Evolutionary conservation across 2,888 invertebrate species (phyloP), one percentile per base, ranked within the genome.

Genomic region (Herminia tarsipennalis): DNA sequence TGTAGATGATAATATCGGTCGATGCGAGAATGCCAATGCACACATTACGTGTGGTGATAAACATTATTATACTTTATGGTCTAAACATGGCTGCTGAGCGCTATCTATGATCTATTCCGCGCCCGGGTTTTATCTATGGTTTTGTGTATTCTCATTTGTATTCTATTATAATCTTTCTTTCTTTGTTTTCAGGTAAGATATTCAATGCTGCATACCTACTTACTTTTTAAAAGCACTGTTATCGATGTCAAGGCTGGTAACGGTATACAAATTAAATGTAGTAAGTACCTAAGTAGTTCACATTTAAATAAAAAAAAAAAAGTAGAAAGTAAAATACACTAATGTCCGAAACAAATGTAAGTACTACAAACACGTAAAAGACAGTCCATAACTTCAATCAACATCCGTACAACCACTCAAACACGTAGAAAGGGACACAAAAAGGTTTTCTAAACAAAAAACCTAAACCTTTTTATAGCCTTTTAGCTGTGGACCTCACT

Each of bases 381-480:
- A n/a, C n/a, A n/a, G n/a, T n/a, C n/a, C n/a, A n/a, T n/a, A n/a
- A n/a, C n/a, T n/a, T n/a, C n/a, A n/a, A n/a, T n/a, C n/a, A n/a
- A n/a, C n/a, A n/a, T n/a, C n/a, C n/a, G n/a, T n/a, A n/a, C n/a
- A n/a, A n/a, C n/a, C n/a, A n/a, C 24, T 1, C 14, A 41, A 13
- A 22, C 20, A 33, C 6, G 5, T 16, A 27, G 6, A 16, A 14
- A 3, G 12, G 8, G 9, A 2, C 5, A 14, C 17, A 8, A 17
- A 43, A 36, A 43, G 8, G 24, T 39, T 46, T 53, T 36, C 24
- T 45, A 28, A 50, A 64, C 54, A 55, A 51, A 57, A 55, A 50
- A 36, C 17, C 29, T 54, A 54, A 61, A 63, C 66, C 51, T 57
- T 55, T 61, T 55, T 55, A 60, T 61, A 55, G 57, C 55, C 55